Conservation (phyloP, 2,797 vertebrate species). For the Hypotaenidia okinawae region DNA sequence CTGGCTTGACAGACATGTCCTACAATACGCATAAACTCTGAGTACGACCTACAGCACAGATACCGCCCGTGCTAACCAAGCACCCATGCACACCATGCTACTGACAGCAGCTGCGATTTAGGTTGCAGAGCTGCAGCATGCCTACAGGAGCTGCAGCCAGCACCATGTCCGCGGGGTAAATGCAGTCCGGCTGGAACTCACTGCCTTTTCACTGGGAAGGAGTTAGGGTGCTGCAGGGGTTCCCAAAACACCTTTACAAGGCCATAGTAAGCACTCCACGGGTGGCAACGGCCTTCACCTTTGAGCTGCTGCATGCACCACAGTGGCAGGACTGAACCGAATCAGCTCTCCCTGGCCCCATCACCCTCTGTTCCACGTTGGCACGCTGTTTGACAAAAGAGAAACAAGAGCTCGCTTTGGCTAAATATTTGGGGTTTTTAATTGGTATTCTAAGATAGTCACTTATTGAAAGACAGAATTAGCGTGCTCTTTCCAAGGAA, state of each 20-base stretch:
- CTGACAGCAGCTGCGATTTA: neutral
- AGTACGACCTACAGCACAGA: neutral
- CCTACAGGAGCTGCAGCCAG: neutral
- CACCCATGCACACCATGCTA: accelerated
- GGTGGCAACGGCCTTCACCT: neutral
- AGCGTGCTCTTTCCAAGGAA: neutral
- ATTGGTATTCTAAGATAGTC: neutral
- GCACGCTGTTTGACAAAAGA: neutral
- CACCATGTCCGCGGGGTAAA: accelerated
- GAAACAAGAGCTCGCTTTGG: neutral
- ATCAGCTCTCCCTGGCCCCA: neutral
- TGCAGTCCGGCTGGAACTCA: neutral
- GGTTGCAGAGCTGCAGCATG: neutral
- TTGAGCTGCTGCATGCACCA: accelerated
- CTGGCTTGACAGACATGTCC: neutral
- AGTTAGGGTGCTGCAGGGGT: neutral
- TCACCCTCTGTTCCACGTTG: accelerated
- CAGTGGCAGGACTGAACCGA: accelerated
- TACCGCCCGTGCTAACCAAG: neutral
- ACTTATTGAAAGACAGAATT: neutral
- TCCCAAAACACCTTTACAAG: neutral
- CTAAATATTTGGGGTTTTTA: neutral
- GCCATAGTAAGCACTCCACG: accelerated
- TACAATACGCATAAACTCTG: neutral
- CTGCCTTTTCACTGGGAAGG: neutral